Evolutionary conservation across 2,888 invertebrate species (phyloP).

Genomic region (Dendrolimus pini): DNA sequence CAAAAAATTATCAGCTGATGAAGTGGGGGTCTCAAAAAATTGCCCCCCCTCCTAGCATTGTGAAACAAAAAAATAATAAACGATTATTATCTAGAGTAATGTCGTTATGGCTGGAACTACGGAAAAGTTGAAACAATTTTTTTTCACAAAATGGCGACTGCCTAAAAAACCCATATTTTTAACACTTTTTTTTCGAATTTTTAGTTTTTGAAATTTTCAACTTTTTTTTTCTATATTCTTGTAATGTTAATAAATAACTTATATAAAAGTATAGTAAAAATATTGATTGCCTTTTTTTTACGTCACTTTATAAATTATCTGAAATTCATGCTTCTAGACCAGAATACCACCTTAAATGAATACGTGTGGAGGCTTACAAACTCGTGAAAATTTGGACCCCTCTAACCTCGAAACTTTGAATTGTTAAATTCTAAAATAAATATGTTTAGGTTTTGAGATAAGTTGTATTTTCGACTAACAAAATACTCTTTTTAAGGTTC

Average conservation of each 20-base stretch:
- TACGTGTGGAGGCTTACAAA: no score
- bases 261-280: not conserved
- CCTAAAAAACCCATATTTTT: not conserved
- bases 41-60: not conserved
- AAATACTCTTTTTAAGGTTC: no score
- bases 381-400: no score
- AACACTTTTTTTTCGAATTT: not conserved
- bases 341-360: not conserved
- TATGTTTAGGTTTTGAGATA: no score
- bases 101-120: not conserved
- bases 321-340: constrained; percentile 1
- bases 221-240: not conserved
- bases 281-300: constrained; percentile 3
- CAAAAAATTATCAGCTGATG: not conserved
- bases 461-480: no score
- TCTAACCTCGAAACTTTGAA: no score
- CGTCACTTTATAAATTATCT: not conserved
- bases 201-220: not conserved
- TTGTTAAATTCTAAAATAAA: no score
- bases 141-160: constrained; percentile 1
- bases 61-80: not conserved
- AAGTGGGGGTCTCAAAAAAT: constrained; percentile 1
- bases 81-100: constrained; percentile 1
- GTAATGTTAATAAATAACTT: not conserved
- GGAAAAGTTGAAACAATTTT: not conserved